phyloP scores from a whole-genome alignment of 2,113 vertebrate genomes.

The Sisor rabdophorus region DNA sequence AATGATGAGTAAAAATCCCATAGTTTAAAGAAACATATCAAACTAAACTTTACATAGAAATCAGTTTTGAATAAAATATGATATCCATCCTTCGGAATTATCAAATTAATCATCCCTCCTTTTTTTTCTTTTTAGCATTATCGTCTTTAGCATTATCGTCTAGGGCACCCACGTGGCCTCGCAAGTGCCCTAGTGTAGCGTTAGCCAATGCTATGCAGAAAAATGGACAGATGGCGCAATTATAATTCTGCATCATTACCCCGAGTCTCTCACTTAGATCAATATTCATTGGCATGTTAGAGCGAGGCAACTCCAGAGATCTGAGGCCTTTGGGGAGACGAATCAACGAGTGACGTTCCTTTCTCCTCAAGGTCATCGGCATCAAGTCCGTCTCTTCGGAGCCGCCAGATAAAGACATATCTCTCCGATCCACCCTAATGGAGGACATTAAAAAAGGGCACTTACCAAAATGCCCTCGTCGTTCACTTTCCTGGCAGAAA shows the following conservation, averaged over 20 bases:
- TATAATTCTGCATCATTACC: constrained; percentile 40
- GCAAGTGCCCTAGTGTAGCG: too few species aligned
- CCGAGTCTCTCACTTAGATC: constrained; percentile 46
- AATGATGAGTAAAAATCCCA: background rate
- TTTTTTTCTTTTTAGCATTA: background rate
- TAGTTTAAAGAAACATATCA: background rate
- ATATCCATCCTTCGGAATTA: background rate
- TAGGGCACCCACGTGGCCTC: background rate
- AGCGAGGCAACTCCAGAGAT: constrained; percentile 43
- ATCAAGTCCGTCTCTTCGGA: constrained; percentile 35
- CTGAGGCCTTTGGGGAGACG: constrained; percentile 29
- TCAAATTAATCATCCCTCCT: background rate
- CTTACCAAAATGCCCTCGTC: constrained; percentile 41
- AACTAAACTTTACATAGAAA: background rate
- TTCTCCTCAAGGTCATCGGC: constrained; percentile 46
- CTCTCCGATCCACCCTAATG: constrained; percentile 45
- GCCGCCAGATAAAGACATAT: constrained; percentile 49
- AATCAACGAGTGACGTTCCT: constrained; percentile 43
- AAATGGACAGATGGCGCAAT: constrained; percentile 21
- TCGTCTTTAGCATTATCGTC: background rate
- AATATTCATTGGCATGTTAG: constrained; percentile 45
- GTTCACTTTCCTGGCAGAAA: constrained; percentile 34
- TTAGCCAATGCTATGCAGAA: constrained; percentile 10
- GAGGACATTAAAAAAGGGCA: constrained; percentile 47
- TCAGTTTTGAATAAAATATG: background rate